Base-by-base conservation (phyloP, 2,113 vertebrate genomes). In the Malaclemys terrapin region DNA sequence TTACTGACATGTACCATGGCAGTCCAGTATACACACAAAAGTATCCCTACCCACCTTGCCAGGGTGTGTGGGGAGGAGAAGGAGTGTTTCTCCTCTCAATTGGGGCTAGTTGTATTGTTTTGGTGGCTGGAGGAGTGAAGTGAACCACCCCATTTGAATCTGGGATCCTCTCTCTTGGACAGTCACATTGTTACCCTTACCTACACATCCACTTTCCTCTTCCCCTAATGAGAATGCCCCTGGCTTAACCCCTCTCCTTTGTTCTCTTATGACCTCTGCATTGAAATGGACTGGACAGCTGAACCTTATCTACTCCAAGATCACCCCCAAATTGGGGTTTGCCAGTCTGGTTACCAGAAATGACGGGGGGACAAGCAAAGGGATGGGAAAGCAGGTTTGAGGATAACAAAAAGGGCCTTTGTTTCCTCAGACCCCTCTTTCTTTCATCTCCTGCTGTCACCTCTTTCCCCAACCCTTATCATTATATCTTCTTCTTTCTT, bases 21-120 rank as follows among this genome's bases (percentile, higher is more conserved):
- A 35, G 47, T 22, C 25, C 22, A 8, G 24, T 1, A 1, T 0
- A 13, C 2, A 47, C 17, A 25, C 0, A 0, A 53, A 0, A 0
- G 17, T 7, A 38, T 29, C 31, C 17, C 29, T 69, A 86, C 52
- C 35, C 0, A 24, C 0, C 35, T 38, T 16, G 50, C 50, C 2
- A 4, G 2, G n/a, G 35, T 10, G 9, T 4, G 8, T 4, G 19
- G 65, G 9, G 35, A 22, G 1, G 12, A 7, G 27, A 13, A 0
- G 0, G 29, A 1, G 13, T 50, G 52, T 35, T 31, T 35, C 56
- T 50, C 50, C 13, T 50, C 13, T 50, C 50, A 89, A 19, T 1
- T 14, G 45, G 80, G 69, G 12, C 38, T 65, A 50, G 25, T 0
- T 16, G 4, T 50, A 14, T 16, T 47, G 8, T 27, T 83, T 86